These are phyloP conservation scores for Paraescarpia echinospica DNA, from an alignment of 1,140 invertebrate genomes.

Conservation along the genomic window DNA sequence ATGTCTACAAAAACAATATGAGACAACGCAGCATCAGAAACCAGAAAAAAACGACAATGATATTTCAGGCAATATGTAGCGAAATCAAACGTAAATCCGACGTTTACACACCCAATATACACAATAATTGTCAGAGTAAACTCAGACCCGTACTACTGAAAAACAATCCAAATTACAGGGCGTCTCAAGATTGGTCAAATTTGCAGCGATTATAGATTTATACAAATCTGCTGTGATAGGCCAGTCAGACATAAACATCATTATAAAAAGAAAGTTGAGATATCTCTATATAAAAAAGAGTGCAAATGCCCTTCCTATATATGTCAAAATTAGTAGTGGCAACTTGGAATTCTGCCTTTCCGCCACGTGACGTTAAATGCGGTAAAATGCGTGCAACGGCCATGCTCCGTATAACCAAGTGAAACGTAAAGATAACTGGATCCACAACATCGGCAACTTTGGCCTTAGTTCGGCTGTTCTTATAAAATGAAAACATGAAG, in stretches of 20 bases:
- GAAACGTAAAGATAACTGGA: background rate
- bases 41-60: background rate
- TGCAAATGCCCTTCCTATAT: background rate
- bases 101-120: no score
- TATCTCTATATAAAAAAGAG: background rate
- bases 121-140: background rate
- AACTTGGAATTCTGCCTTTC: background rate
- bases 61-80: no score
- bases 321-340: background rate
- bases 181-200: background rate
- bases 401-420: background rate
- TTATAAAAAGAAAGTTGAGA: background rate
- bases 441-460: background rate
- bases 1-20: background rate
- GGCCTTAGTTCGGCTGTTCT: no score
- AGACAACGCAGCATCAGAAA: background rate
- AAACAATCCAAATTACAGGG: background rate
- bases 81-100: no score
- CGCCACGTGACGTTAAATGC: background rate
- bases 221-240: background rate
- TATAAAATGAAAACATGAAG: background rate
- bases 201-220: background rate
- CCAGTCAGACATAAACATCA: background rate
- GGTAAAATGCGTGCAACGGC: background rate
- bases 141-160: background rate